A percentile compares a stretch with the other conserved stretches of the same genome.
These are phyloP conservation scores for Calypte anna DNA, from an alignment of 2,113 vertebrate genomes.

Conservation along the genomic window DNA sequence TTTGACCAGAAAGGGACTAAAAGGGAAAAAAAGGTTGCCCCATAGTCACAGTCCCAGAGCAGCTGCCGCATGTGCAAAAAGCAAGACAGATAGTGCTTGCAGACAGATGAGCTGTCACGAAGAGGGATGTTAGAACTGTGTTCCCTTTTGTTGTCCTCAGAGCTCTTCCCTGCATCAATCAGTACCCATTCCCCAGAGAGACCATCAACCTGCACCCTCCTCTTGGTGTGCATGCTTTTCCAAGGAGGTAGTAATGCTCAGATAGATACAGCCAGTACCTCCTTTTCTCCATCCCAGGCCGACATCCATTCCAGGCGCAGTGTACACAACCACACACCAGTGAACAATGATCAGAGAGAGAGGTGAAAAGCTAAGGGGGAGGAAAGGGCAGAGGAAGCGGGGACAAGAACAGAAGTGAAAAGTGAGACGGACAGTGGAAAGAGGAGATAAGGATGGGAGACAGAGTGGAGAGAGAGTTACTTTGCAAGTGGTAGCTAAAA, in stretches of 20 bases:
- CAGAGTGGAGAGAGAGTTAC: background rate
- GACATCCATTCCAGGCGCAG: background rate
- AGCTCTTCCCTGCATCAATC: background rate
- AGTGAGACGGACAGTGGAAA: background rate
- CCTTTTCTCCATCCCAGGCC: background rate
- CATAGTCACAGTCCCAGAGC: background rate
- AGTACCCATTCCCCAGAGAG: background rate
- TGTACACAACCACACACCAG: background rate
- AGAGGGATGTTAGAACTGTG: background rate
- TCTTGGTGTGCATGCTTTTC: background rate
- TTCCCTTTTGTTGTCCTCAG: background rate
- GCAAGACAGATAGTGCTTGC: background rate
- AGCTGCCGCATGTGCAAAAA: fast-evolving
- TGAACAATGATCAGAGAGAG: background rate
- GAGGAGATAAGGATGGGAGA: background rate
- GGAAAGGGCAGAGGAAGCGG: background rate
- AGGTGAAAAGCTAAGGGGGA: background rate
- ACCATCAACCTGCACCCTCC: background rate
- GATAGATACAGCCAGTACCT: background rate
- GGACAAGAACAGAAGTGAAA: background rate
- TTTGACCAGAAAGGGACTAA: background rate
- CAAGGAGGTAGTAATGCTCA: background rate
- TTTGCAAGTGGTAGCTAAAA: conserved; percentile 5
- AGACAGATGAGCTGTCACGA: background rate
- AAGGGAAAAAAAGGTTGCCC: background rate